Base-by-base conservation (phyloP, 2,797 vertebrate genomes). In the Falco cherrug region DNA sequence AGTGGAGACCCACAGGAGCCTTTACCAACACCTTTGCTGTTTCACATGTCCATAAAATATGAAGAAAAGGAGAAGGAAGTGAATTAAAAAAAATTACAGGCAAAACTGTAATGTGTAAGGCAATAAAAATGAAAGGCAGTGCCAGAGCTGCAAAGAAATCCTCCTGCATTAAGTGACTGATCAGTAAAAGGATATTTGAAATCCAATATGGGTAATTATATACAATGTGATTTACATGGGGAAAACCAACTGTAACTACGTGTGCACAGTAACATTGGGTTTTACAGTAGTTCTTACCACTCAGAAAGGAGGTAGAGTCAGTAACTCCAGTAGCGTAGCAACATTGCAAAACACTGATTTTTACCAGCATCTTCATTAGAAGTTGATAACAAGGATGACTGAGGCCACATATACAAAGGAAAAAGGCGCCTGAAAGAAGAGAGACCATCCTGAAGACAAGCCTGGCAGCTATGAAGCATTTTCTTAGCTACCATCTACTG, bases 401-500 rank as follows among this genome's bases (percentile, higher is more conserved):
- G 8, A 11, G 15, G n/a, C 19, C 35, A 26, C 11, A 51, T 20
- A 45, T 7, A 19, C 6, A 54, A 65, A 63, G 12, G 16, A 53
- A 68, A 80, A 88, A 74, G 35, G 17, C 33, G 51, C 8, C 7
- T 63, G 43, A 70, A 88, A 29, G 51, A 73, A 68, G 24, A 78
- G 5, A 2, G 3, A 28, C 43, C 6, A 18, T 60, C 20, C 13
- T 59, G 74, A 65, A 85, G 57, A 63, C 24, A 61, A 67, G 17
- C 8, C 29, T 61, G 50, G 8, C 31, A 45, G 3, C 3, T 19
- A 18, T 4, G 13, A 78, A 71, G 37, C 0, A 0, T 76, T 90
- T 91, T 85, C 43, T 68, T 31, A 83, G 21, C 35, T 87, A 35
- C 47, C 25, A n/a, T 71, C 24, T 80, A 21, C 54, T 31, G 29